These are phyloP conservation scores for Neodontobutis hainanensis DNA, from an alignment of 2,113 vertebrate species.

Conservation along the genomic window DNA sequence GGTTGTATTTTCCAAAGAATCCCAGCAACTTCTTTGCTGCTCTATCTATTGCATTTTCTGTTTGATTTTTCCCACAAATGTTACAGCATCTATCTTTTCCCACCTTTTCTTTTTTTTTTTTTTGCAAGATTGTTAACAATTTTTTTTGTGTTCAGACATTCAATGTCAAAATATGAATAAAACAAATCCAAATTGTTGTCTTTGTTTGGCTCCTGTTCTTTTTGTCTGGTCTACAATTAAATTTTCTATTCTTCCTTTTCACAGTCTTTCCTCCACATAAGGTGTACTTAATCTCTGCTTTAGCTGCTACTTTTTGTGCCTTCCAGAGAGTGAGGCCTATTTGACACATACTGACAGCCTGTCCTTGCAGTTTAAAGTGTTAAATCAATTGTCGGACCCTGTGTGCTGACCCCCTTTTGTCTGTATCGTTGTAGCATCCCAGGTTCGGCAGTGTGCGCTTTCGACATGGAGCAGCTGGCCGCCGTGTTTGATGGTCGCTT, in stretches of 20 bases:
- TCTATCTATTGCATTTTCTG: conserved; percentile 45
- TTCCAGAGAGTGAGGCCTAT: conserved; percentile 4
- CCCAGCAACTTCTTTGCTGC: conserved; percentile 55
- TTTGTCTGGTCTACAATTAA: conserved; percentile 22
- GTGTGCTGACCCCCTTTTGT: conserved; percentile 23
- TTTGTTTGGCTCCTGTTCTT: conserved; percentile 39
- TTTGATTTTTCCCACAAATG: conserved; percentile 23
- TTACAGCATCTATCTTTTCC: conserved; percentile 47
- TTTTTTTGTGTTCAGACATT: conserved; percentile 53
- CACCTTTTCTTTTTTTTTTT: conserved; percentile 37
- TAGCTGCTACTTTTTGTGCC: conserved; percentile 21
- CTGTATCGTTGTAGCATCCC: conserved; percentile 83
- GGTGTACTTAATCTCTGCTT: conserved; percentile 27
- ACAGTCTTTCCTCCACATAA: conserved; percentile 8
- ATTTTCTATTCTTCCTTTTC: conserved; percentile 18
- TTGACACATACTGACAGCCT: conserved; percentile 31
- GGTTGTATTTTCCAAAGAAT: conserved; percentile 54
- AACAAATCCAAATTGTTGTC: conserved; percentile 59
- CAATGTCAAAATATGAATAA: conserved; percentile 54
- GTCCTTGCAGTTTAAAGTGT: conserved; percentile 24
- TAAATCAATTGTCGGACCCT: conserved; percentile 14
- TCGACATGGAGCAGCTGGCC: conserved; percentile 93
- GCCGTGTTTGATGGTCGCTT: conserved; percentile 92
- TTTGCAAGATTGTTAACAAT: conserved; percentile 38
- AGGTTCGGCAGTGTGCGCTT: conserved; percentile 92